Evolutionary conservation across 2,888 invertebrate species (phyloP), one percentile per base, ranked within the genome.

Genomic region (Baronia brevicornis): DNA sequence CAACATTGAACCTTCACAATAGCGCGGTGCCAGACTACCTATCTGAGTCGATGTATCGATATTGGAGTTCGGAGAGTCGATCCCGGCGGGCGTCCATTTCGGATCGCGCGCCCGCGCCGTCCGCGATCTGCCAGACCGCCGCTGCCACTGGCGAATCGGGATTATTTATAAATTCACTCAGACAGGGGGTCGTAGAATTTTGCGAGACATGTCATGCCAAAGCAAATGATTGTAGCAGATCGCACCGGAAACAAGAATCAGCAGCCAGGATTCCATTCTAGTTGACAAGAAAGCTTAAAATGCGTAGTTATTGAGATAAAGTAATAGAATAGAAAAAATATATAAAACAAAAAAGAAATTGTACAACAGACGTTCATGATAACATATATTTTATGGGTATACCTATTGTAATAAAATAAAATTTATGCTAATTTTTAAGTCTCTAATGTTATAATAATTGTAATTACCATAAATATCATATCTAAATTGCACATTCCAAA

Each of bases 171-270:
- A 82, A 80, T 82, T 74, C 69, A 70, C 58, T 57, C 72, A 78
- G 75, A 80, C 78, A 80, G 71, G 77, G 79, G 84, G 82, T 82
- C 80, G 79, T 77, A 82, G 79, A 72, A 80, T 71, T 71, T 80
- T 64, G 80, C 78, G 73, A 67, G 65, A 69, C 66, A 67, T 57
- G 75, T 69, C 67, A 78, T 75, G 73, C 62, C 64, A 59, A 54
- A 61, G 60, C 58, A 65, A 64, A 64, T 66, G 61, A 62, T 63
- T 63, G 61, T 66, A 68, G 51, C 68, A 63, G 58, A 57, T 63
- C 69, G 51, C 60, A 56, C 73, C 73, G 75, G 78, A 80, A 80
- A 64, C 60, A 33, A 37, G 52, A 50, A 54, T 51, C 38, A 36
- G 19, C 31, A 27, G 33, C 34, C 41, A 26, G 25, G 30, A 33